Evolutionary conservation across 2,113 vertebrate species (phyloP).

Genomic region (Anoura caudifer): DNA sequence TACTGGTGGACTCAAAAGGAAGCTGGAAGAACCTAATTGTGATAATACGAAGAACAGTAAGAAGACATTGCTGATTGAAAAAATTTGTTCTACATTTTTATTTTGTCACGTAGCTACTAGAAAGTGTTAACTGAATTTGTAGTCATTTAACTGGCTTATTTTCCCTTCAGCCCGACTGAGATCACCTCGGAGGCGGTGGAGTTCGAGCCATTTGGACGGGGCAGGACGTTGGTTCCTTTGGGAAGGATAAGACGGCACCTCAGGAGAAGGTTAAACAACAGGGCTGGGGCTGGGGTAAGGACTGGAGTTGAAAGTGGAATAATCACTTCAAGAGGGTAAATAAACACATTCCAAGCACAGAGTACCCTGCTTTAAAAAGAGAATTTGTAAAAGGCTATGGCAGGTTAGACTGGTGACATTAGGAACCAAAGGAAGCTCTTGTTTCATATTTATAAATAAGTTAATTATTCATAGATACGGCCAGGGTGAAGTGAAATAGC

Average conservation of each 20-base stretch:
- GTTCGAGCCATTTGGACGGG: neutral
- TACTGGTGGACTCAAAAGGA: neutral
- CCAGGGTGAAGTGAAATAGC: neutral
- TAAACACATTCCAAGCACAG: neutral
- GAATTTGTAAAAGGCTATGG: neutral
- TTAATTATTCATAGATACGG: neutral
- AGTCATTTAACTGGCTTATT: slow-evolving; percentile 20
- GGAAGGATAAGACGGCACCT: neutral
- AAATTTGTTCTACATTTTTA: neutral
- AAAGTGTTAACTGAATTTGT: neutral
- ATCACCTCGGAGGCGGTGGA: neutral
- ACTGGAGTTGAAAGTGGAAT: slow-evolving; percentile 8
- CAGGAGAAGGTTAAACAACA: neutral
- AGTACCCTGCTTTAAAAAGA: neutral
- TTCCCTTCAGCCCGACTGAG: neutral
- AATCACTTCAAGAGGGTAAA: slow-evolving; percentile 30
- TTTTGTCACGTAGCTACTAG: neutral
- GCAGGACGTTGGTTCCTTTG: neutral
- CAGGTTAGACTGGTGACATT: neutral
- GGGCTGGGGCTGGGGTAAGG: neutral
- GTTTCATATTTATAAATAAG: neutral
- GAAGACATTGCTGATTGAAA: neutral
- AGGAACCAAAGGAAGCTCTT: slow-evolving; percentile 5
- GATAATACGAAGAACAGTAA: neutral
- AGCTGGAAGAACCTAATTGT: neutral